phyloP scores from a whole-genome alignment of 2,797 vertebrate genomes.

The Otus scops region DNA sequence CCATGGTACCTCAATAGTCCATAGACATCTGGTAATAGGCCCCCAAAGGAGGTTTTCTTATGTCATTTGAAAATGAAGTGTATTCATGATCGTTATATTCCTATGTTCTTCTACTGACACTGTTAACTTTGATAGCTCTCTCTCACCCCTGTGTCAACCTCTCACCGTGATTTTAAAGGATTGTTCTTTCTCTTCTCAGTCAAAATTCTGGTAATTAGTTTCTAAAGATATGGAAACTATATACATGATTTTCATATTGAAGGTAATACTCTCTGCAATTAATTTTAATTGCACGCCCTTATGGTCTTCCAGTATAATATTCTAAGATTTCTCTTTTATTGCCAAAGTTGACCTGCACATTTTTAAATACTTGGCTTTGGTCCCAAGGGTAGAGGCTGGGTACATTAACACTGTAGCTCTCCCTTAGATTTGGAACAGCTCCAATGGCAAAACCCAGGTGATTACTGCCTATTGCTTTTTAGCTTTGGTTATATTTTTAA shows the following conservation, averaged over 20 bases:
- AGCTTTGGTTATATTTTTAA: not conserved
- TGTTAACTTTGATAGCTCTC: not conserved
- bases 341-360: not conserved
- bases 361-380: not conserved
- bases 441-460: not conserved
- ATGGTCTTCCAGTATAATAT: not conserved
- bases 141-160: not conserved
- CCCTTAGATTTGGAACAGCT: not conserved
- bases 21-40: not conserved
- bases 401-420: not conserved
- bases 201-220: not conserved
- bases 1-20: not conserved
- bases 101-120: not conserved
- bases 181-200: not conserved
- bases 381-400: not conserved
- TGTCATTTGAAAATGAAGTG: not conserved
- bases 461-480: not conserved
- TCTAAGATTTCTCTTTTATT: not conserved
- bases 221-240: not conserved
- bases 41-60: not conserved
- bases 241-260: not conserved
- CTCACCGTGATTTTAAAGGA: not conserved
- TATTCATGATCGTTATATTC: not conserved
- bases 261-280: not conserved
- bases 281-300: not conserved